Evolutionary conservation across 2,888 invertebrate species (phyloP).

Genomic region (Hartigia nigra): DNA sequence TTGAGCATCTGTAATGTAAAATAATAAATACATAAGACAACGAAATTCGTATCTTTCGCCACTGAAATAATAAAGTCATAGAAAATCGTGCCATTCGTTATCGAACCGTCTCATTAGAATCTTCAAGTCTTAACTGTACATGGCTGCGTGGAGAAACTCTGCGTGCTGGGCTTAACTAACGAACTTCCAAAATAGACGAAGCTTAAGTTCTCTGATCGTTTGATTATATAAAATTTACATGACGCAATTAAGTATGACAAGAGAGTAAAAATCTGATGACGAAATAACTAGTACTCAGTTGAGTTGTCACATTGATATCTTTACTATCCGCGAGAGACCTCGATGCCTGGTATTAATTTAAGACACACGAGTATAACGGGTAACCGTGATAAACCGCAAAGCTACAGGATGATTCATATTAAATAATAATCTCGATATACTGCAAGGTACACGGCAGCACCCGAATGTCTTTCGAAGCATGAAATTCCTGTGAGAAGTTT

Average conservation of each 20-base stretch:
- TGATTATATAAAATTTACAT: neutral
- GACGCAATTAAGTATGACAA: neutral
- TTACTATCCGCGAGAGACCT: neutral
- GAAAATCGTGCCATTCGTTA: neutral
- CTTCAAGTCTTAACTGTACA: neutral
- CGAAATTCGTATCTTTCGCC: neutral
- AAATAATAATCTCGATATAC: neutral
- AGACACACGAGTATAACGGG: neutral
- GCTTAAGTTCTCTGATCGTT: neutral
- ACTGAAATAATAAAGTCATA: neutral
- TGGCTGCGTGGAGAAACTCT: conserved; percentile 5
- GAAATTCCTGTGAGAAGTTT: neutral
- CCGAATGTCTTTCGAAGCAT: neutral
- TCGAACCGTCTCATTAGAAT: neutral
- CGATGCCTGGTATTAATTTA: neutral
- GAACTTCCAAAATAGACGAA: conserved; percentile 33
- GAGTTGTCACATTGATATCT: neutral
- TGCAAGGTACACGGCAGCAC: neutral
- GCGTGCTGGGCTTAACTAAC: conserved; percentile 36
- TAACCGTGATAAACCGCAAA: neutral
- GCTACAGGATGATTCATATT: neutral
- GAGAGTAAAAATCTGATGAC: neutral
- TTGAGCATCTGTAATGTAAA: conserved; percentile 34
- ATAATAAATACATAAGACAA: neutral
- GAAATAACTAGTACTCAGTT: neutral